These are phyloP conservation scores for Zaprionus tsacasi DNA, from an alignment of 1,140 invertebrate species.

Conservation along the genomic window DNA sequence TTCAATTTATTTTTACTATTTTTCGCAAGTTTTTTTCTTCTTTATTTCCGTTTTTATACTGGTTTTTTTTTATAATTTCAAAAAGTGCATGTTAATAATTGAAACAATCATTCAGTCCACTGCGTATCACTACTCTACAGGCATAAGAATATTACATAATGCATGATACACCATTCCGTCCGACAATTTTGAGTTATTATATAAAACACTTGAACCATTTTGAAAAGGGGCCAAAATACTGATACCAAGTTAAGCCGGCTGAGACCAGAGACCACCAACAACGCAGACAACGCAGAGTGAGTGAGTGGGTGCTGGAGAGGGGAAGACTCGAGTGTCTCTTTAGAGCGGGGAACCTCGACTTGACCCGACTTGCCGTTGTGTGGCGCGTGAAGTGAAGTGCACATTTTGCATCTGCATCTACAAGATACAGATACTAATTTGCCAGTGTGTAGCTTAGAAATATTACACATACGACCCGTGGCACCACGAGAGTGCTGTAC, in stretches of 20 bases:
- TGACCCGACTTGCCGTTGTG: not conserved
- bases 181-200: constrained; percentile 1
- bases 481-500: constrained; percentile 34
- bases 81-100: too few relatives aligned
- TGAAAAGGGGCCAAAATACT: not conserved
- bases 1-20: too few relatives aligned
- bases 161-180: not conserved
- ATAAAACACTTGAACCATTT: constrained; percentile 3
- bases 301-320: not conserved
- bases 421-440: constrained; percentile 29
- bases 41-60: too few relatives aligned
- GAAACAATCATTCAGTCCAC: not conserved
- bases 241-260: not conserved
- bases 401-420: constrained; percentile 7
- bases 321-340: not conserved
- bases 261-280: not conserved
- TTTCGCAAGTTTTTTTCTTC: too few relatives aligned
- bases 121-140: not conserved
- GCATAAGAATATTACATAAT: not conserved
- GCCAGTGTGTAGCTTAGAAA: constrained; percentile 32
- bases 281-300: not conserved
- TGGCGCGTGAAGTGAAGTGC: constrained; percentile 7
- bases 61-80: too few relatives aligned
- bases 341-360: not conserved
- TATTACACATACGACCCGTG: constrained; percentile 46